phyloP scores from a whole-genome alignment of 2,797 vertebrate species.

The Trematomus bernacchii region DNA sequence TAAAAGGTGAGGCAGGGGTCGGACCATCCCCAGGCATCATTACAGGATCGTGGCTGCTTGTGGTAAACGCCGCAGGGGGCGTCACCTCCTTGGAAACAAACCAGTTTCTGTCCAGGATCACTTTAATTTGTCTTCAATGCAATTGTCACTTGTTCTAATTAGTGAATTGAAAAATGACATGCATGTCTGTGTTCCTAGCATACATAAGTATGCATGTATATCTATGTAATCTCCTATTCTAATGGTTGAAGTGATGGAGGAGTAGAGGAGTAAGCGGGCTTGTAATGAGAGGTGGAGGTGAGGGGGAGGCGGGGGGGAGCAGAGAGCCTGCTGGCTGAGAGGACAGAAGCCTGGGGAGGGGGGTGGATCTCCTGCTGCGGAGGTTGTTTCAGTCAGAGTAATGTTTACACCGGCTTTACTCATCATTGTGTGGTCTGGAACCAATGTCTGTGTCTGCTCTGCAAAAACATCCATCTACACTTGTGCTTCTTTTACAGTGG shows the following conservation, averaged over 20 bases:
- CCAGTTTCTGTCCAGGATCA: conserved; percentile 20
- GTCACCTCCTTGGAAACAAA: conserved; percentile 61
- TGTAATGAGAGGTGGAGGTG: conserved; percentile 68
- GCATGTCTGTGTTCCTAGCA: conserved; percentile 18
- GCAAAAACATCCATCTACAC: conserved; percentile 8
- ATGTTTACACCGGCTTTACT: conserved; percentile 50
- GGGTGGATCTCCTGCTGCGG: conserved; percentile 63
- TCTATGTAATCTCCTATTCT: conserved; percentile 32
- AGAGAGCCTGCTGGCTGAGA: conserved; percentile 47
- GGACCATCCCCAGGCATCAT: conserved; percentile 32
- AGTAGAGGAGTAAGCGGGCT: conserved; percentile 44
- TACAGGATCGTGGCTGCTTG: conserved; percentile 34
- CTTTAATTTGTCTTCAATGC: conserved; percentile 24
- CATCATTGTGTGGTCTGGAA: conserved; percentile 35
- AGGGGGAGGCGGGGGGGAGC: conserved; percentile 27
- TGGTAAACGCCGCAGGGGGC: conserved; percentile 39
- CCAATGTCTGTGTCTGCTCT: conserved; percentile 20
- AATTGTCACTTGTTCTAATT: conserved; percentile 51
- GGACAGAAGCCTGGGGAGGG: conserved; percentile 54
- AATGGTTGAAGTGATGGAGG: conserved; percentile 67
- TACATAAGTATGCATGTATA: conserved; percentile 25
- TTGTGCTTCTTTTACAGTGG: no score
- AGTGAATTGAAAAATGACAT: conserved; percentile 52
- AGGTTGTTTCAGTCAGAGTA: conserved; percentile 40
- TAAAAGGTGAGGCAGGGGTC: conserved; percentile 44